These are phyloP conservation scores for Heterotis niloticus DNA, from an alignment of 2,113 vertebrate genomes.

Conservation along the genomic window DNA sequence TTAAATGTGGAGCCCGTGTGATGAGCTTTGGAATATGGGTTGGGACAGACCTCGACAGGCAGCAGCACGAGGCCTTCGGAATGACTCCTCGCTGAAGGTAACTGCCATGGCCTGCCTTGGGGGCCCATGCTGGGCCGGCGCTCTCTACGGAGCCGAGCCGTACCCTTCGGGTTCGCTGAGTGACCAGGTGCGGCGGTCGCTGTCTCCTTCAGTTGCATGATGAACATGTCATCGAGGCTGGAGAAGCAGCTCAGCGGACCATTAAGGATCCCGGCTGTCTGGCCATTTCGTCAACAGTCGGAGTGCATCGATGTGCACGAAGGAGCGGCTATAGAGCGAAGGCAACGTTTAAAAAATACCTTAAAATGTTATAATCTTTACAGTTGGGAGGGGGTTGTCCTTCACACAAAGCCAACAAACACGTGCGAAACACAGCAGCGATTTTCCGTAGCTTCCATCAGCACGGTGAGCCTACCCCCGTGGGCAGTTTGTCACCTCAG, in stretches of 20 bases:
- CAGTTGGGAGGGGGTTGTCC: too few relatives aligned
- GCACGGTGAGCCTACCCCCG: too few relatives aligned
- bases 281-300: background rate
- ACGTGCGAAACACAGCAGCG: too few relatives aligned
- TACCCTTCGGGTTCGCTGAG: constrained; percentile 1
- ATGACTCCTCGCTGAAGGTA: background rate
- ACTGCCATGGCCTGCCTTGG: background rate
- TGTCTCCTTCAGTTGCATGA: background rate
- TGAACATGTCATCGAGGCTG: background rate
- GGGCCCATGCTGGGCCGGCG: background rate
- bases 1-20: background rate
- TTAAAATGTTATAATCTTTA: too few relatives aligned
- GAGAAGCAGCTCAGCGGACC: background rate
- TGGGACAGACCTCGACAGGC: background rate
- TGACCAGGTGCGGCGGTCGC: background rate
- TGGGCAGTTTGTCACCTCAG: too few relatives aligned
- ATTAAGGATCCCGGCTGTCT: background rate
- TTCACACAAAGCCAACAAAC: too few relatives aligned
- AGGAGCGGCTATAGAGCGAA: too few relatives aligned
- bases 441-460: too few relatives aligned
- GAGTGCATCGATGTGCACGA: too few relatives aligned
- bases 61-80: background rate
- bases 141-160: background rate
- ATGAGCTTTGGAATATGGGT: background rate
- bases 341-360: too few relatives aligned